Base-by-base conservation (phyloP, 1,140 invertebrate genomes). In the Drosophila santomea region DNA sequence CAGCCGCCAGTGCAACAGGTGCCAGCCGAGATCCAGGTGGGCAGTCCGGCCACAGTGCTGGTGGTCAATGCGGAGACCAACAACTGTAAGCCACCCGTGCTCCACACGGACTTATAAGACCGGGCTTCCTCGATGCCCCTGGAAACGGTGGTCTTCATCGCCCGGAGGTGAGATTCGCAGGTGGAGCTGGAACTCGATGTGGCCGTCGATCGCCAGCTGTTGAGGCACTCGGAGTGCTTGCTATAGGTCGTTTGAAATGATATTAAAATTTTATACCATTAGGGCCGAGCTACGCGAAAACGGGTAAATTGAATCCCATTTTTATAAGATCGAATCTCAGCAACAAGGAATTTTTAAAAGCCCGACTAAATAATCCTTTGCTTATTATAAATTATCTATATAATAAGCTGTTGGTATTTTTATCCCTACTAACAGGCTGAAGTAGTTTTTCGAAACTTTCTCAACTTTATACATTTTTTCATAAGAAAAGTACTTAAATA, bases 61-160 rank as follows among this genome's bases (percentile, higher is more conserved):
- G 78, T 76, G 23, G 79, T 84, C 20, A 83, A 77, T 45, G 84
- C 81, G n/a, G 80, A 82, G 55, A 80, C 77, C 35, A 80, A 61
- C 47, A 76, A 75, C 75, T 71, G 64, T 78, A 91, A 90, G 62
- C 83, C 88, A 4, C 86, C 91, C 1, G 91, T 92, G 2, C 66
- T 92, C 7, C 91, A 92, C 51, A 91, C 91, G 32, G 91, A 92
- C 54, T 92, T 92, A 91, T 92, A 92, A 92, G 78, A 90, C 44
- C 73, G 58, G 77, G 68, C 74, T 35, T 14, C 67, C 14, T 17
- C 64, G 12, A 79, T 82, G 74, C 84, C 78, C 48, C 68, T 90
- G 25, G 88, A 91, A 64, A 91, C 88, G 56, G 74, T 91, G 79
- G 88, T 91, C 36, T 74, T 81, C 48, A 90, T 91, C 56, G 78